Base-by-base conservation (phyloP, 2,888 invertebrate genomes). In the Asteroscopus sphinx region DNA sequence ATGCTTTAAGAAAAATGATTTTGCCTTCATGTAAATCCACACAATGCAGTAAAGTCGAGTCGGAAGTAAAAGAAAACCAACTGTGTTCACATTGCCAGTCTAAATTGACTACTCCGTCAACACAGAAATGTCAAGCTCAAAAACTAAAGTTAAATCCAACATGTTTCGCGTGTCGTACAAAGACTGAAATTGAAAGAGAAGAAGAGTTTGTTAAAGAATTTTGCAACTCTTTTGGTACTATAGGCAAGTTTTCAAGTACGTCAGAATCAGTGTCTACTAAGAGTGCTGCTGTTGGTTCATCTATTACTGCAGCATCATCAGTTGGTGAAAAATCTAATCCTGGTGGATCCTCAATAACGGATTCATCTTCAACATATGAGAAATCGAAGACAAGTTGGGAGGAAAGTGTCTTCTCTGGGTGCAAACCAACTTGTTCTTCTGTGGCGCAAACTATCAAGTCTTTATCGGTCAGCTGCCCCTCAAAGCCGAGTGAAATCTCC, bases 1-100 rank as follows among this genome's bases (percentile, higher is more conserved):
- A 68, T 13, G 46, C 51, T 0, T 16, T 77, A 16, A 65, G 48
- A 11, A 71, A 57, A 25, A 28, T 71, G 5, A 57, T 65, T 11
- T 12, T 68, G 12, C 45, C 64, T 4, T 7, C 49, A 3, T 11
- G 13, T 17, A 30, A 30, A 35, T 37, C 48, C 3, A 41, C 39
- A 5, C 35, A 48, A 25, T 55, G 30, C 12, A 30, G 11, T 8
- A 13, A 7, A 1, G 3, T 0, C 1, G 16, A 15, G 7, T 39
- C 55, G 4, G 55, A 33, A 8, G 12, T n/a, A n/a, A n/a, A n/a
- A n/a, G n/a, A 12, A 12, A 45, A 42, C 30, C 35, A 48, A 11
- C n/a, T 63, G 1, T 68, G 71, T 40, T 33, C 51, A n/a, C 56
- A 45, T 5, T 73, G 68, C 17, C 25, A 21, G 6, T 26, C 35